These are phyloP conservation scores for Anthoscopus minutus DNA, from an alignment of 2,113 vertebrate genomes.

Conservation along the genomic window DNA sequence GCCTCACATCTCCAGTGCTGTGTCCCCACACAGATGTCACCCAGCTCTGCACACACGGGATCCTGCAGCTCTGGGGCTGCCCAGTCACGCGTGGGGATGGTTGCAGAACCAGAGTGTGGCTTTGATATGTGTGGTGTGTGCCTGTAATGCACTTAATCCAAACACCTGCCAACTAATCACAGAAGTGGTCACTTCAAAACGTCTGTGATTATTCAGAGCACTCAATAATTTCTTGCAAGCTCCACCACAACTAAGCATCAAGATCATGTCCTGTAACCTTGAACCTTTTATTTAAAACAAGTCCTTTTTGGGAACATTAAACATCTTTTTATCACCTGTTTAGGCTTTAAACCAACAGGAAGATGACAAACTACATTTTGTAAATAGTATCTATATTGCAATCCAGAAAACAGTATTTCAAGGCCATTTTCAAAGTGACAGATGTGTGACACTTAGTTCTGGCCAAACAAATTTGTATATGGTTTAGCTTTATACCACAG, in stretches of 20 bases:
- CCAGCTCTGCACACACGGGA: background rate
- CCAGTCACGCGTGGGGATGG: accelerated
- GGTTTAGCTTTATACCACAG: background rate
- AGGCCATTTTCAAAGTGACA: background rate
- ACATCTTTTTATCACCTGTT: background rate
- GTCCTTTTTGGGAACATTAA: background rate
- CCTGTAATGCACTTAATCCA: background rate
- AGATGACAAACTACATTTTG: background rate
- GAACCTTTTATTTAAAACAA: background rate
- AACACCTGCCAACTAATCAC: background rate
- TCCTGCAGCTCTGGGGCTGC: background rate
- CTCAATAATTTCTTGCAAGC: background rate
- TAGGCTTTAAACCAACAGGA: background rate
- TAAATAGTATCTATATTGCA: background rate
- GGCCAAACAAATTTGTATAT: background rate
- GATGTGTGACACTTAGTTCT: background rate
- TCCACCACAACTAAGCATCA: background rate
- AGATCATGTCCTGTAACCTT: background rate
- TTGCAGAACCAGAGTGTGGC: background rate
- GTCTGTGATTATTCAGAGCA: background rate
- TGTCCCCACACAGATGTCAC: accelerated
- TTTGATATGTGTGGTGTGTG: accelerated
- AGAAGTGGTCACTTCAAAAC: background rate
- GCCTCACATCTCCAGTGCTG: background rate
- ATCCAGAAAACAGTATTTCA: background rate